Percentiles rank a stretch among this genome's conserved stretches.
Conservation (phyloP, 1,140 invertebrate genomes). For the Drosophila tropicalis region DNA sequence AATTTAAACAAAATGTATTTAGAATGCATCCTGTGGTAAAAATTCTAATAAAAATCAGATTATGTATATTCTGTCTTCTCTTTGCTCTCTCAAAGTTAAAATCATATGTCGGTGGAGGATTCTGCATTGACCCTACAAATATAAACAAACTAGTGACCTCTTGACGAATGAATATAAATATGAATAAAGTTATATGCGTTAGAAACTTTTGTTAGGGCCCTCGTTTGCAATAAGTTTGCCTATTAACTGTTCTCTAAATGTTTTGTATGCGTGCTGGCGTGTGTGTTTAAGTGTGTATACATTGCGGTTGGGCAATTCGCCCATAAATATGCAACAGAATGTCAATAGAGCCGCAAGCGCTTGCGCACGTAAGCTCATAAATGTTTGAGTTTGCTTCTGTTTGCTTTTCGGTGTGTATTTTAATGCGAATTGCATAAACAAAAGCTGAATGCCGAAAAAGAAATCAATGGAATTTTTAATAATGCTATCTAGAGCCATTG, state of each 20-base stretch:
- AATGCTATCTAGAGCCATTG: too few species aligned
- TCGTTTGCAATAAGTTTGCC: not conserved
- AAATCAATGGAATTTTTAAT: constrained; percentile 3
- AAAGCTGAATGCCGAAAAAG: not conserved
- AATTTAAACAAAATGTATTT: too few species aligned
- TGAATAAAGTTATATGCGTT: too few species aligned
- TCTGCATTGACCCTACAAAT: too few species aligned
- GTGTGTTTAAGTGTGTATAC: not conserved
- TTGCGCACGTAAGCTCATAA: constrained; percentile 48
- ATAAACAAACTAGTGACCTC: too few species aligned
- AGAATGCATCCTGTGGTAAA: too few species aligned
- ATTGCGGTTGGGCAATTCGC: constrained; percentile 21
- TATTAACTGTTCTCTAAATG: not conserved
- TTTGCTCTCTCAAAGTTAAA: too few species aligned
- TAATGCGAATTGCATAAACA: constrained; percentile 32
- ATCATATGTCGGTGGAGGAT: too few species aligned
- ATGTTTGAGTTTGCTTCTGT: constrained; percentile 25
- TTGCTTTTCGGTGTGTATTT: constrained; percentile 18
- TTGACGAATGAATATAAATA: too few species aligned
- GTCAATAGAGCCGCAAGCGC: constrained; percentile 59
- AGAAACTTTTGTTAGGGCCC: not conserved
- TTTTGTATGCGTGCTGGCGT: not conserved
- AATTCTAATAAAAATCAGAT: too few species aligned
- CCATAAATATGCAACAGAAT: constrained; percentile 51
- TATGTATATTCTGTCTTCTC: too few species aligned